A percentile compares a stretch with the other conserved stretches of the same genome.
These are phyloP conservation scores for Alexandromys fortis DNA, from an alignment of 2,113 vertebrate genomes.

Conservation along the genomic window DNA sequence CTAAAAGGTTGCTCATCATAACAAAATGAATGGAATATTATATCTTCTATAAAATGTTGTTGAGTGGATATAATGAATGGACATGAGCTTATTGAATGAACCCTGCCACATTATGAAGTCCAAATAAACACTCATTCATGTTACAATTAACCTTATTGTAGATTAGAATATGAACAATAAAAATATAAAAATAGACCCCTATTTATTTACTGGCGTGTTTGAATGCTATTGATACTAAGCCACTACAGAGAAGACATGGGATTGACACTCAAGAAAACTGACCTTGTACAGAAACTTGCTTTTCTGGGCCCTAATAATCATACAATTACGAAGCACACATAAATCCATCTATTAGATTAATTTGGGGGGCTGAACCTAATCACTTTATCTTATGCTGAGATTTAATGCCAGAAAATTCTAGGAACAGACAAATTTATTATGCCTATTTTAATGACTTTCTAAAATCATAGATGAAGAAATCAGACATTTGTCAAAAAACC, in stretches of 20 bases:
- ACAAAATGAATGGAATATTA: not conserved
- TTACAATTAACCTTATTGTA: not conserved
- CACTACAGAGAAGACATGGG: not conserved
- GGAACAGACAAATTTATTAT: slow-evolving; percentile 23
- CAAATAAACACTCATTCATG: not conserved
- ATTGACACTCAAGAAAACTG: not conserved
- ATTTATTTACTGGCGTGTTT: not conserved
- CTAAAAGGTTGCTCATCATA: not conserved
- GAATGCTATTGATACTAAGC: not conserved
- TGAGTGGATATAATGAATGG: not conserved
- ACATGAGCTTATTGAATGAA: not conserved
- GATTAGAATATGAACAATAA: not conserved
- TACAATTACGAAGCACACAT: not conserved
- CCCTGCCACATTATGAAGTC: not conserved
- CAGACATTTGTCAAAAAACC: not conserved
- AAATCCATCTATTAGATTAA: slow-evolving; percentile 7
- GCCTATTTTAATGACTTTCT: slow-evolving; percentile 34
- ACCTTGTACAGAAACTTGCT: not conserved
- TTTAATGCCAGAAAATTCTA: slow-evolving; percentile 36
- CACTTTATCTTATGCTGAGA: not conserved
- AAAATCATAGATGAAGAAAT: not conserved
- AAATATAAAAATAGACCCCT: not conserved
- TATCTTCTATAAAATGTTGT: not conserved
- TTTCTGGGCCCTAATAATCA: not conserved
- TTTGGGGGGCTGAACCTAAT: not conserved